Percentiles rank a stretch among this genome's conserved stretches.
Conservation (phyloP, 2,797 vertebrate genomes). For the Tiaroga cobitis region DNA sequence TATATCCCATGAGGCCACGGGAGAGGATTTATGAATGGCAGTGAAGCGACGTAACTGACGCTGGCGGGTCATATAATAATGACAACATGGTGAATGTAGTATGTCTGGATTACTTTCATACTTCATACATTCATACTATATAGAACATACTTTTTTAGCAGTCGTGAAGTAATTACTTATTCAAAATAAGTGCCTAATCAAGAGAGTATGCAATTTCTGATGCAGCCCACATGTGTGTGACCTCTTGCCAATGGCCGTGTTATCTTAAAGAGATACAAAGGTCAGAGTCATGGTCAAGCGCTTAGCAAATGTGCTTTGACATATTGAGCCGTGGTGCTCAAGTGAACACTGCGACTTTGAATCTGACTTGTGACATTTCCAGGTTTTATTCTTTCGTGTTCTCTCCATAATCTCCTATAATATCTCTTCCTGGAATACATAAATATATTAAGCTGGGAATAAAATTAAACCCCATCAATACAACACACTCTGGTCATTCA, state of each 20-base stretch:
- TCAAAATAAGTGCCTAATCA: too few relatives aligned
- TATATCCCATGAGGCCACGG: too few relatives aligned
- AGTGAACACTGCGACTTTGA: background rate
- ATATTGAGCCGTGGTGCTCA: background rate
- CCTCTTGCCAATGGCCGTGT: background rate
- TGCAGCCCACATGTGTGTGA: background rate
- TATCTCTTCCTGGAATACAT: background rate
- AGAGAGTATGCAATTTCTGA: too few relatives aligned
- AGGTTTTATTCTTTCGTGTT: background rate
- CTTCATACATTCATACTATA: too few relatives aligned
- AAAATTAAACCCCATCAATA: background rate
- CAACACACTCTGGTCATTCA: background rate
- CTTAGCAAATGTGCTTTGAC: background rate
- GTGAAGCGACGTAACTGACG: too few relatives aligned
- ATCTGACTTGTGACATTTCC: constrained; percentile 8
- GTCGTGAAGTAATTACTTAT: too few relatives aligned
- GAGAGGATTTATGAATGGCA: too few relatives aligned
- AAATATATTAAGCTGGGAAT: background rate
- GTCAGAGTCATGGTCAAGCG: background rate
- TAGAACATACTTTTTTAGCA: too few relatives aligned
- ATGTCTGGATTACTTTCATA: too few relatives aligned
- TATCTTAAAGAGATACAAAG: background rate
- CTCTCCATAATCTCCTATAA: background rate
- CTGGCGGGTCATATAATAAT: too few relatives aligned
- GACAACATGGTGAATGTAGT: too few relatives aligned